A percentile compares a stretch with the other conserved stretches of the same genome.
These are phyloP conservation scores for Ptychobarbus kaznakovi DNA, from an alignment of 2,797 vertebrate genomes.

Conservation along the genomic window DNA sequence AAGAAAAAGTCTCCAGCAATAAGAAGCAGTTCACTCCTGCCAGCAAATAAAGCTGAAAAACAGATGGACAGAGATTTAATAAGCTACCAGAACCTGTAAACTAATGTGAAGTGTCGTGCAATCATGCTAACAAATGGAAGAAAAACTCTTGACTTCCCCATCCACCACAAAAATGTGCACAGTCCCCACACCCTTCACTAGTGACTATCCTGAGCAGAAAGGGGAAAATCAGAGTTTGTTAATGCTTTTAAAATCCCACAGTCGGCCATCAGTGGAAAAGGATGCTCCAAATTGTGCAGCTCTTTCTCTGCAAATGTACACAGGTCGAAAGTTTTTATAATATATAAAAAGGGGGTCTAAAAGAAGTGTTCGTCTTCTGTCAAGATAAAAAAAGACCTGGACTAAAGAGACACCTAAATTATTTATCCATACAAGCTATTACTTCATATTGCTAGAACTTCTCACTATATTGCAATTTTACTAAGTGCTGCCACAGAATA, in stretches of 20 bases:
- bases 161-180: neutral
- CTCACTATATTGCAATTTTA: neutral
- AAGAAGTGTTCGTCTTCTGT: neutral
- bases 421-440: neutral
- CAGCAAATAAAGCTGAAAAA: conserved; percentile 24
- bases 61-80: conserved; percentile 45
- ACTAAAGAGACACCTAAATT: neutral
- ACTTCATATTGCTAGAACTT: neutral
- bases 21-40: conserved; percentile 3
- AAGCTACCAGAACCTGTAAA: neutral
- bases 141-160: neutral
- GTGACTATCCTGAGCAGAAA: neutral
- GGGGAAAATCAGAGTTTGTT: neutral
- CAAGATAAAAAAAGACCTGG: neutral
- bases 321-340: neutral
- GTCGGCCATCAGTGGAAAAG: neutral
- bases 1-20: conserved; percentile 24
- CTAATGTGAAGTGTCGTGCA: conserved; percentile 14
- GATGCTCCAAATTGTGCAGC: neutral
- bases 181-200: neutral
- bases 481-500: neutral
- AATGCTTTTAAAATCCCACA: neutral
- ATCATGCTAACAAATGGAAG: neutral
- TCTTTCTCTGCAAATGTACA: neutral
- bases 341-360: neutral